Evolutionary conservation across 2,797 vertebrate genomes (phyloP), one percentile per base, ranked within the genome.

Genomic region (Rhabdophis nuchalis): DNA sequence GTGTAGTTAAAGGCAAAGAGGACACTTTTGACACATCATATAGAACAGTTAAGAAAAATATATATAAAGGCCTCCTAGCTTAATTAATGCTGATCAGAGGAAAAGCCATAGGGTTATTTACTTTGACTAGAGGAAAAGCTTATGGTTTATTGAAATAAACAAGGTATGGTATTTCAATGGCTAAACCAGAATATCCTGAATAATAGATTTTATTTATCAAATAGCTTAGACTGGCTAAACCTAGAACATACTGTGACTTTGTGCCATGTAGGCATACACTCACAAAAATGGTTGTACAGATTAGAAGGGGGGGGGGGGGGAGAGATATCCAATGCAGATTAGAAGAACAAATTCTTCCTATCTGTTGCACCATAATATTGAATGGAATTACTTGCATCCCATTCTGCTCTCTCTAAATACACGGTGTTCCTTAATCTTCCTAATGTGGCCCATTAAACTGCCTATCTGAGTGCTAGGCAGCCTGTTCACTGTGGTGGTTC

Each of bases 281-380:
- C 68, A 77, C 32, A 77, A 77, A 77, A 41, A 77, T 10, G 32
- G 18, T 77, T 36, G 68, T 36, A 36, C 16, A 72, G 18, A 72
- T 72, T 41, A 41, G 32, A 23, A 41, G 18, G 36, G 54, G 16
- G 16, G 0, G 3, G 0, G 0, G 1, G n/a, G 1, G 46, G 46
- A n/a, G 46, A 5, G 46, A 50, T 50, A 77, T 77, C 72, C 72
- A 23, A 77, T 77, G 9, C 36, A 41, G 18, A 41, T 77, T 23
- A 77, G 18, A 41, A 36, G 32, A 77, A 41, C 32, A 41, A 41
- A 77, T 77, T 77, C 36, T 41, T 77, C 72, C 72, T 77, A 41
- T 77, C 36, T 41, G 18, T 10, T 77, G 72, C 68, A 41, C 68
- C 32, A 23, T 77, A 36, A 16, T 10, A 13, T 46, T 29, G 82